phyloP scores from a whole-genome alignment of 2,888 invertebrate species.

The Spodoptera picta region DNA sequence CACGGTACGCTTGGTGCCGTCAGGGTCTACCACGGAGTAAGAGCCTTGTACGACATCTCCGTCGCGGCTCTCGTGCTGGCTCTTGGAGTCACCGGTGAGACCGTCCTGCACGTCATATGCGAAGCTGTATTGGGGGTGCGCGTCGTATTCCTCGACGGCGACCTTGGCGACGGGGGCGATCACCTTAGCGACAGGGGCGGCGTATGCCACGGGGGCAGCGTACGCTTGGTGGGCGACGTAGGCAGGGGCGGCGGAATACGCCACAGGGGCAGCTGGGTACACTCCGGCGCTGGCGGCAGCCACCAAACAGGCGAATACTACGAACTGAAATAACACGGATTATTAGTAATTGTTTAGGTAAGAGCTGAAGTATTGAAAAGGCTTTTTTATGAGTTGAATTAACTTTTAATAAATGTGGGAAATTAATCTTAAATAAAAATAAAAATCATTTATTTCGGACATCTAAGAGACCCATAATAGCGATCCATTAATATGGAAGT shows the following conservation, averaged over 20 bases:
- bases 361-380: too few species aligned
- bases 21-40: slow-evolving; percentile 83
- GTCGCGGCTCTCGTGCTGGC: slow-evolving; percentile 81
- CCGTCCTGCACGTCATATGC: slow-evolving; percentile 81
- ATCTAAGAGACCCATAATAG: too few species aligned
- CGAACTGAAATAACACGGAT: slow-evolving; percentile 68
- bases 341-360: too few species aligned
- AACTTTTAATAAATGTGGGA: too few species aligned
- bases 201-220: background rate
- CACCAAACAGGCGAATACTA: slow-evolving; percentile 76
- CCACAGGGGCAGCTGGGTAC: background rate
- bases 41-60: slow-evolving; percentile 85
- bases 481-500: too few species aligned
- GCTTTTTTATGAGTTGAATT: too few species aligned
- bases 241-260: slow-evolving; percentile 51
- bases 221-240: slow-evolving; percentile 12
- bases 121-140: slow-evolving; percentile 77
- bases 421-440: too few species aligned
- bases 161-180: too few species aligned
- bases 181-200: background rate
- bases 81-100: slow-evolving; percentile 81
- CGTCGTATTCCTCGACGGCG: slow-evolving; percentile 64
- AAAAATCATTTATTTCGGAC: too few species aligned
- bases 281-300: slow-evolving; percentile 63
- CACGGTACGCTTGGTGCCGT: slow-evolving; percentile 84